Percentiles rank a stretch among this genome's conserved stretches.
These are phyloP conservation scores for Pterocles gutturalis DNA, from an alignment of 2,113 vertebrate species.

Conservation along the genomic window DNA sequence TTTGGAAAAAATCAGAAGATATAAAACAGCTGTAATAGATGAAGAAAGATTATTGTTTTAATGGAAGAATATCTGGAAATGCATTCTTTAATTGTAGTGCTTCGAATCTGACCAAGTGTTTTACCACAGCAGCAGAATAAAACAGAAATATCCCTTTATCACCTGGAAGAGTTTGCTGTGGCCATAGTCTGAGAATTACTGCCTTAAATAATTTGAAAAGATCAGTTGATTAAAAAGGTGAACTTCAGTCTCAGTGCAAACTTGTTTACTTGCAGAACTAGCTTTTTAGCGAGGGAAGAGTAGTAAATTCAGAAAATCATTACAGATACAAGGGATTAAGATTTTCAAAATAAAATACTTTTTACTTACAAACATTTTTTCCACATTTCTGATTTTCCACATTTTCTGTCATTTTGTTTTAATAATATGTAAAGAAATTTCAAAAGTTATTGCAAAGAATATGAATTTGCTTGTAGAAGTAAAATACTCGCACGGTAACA, in stretches of 20 bases:
- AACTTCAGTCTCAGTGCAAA: background rate
- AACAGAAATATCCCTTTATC: background rate
- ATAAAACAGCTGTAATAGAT: background rate
- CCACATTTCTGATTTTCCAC: background rate
- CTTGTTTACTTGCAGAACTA: background rate
- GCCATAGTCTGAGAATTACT: background rate
- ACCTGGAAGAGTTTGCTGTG: background rate
- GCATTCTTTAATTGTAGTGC: background rate
- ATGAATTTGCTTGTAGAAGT: background rate
- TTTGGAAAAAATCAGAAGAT: background rate
- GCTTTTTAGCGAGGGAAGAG: background rate
- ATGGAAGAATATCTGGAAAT: background rate
- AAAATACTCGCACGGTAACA: background rate
- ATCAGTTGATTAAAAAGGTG: background rate
- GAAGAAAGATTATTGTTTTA: background rate
- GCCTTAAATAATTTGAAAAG: background rate
- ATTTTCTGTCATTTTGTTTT: background rate
- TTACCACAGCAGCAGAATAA: background rate
- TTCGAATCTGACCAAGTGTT: background rate
- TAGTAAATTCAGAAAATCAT: background rate
- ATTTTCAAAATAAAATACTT: background rate
- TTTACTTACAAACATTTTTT: background rate
- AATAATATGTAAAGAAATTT: background rate
- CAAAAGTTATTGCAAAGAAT: background rate
- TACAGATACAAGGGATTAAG: background rate